A percentile compares a stretch with the other conserved stretches of the same genome.
Evolutionary conservation across 64 coral and sea anemone genomes (phyloP).

Genomic region (Dendronephthya gigantea): DNA sequence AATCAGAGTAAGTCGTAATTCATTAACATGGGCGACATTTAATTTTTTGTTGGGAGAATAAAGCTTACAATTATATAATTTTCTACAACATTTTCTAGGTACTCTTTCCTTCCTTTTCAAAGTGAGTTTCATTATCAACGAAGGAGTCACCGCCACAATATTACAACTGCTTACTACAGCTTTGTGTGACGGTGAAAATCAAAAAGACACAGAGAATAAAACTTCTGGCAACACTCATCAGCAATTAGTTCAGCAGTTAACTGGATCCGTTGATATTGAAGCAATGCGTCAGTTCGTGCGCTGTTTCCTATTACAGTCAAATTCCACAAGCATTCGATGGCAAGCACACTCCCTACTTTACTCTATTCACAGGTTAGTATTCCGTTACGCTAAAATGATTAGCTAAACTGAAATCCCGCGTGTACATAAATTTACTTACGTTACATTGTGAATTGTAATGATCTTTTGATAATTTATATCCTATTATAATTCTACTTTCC

Average conservation of each 20-base stretch:
- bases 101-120: constrained; percentile 72
- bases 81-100: constrained; percentile 30
- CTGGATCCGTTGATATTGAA: constrained; percentile 53
- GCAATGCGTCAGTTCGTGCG: constrained; percentile 75
- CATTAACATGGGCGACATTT: no score
- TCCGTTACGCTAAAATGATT: no score
- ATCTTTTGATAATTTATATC: no score
- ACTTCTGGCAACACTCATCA: constrained; percentile 5
- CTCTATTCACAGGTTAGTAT: constrained; percentile 82
- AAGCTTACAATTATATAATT: no score
- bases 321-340: constrained; percentile 88
- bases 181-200: constrained; percentile 27
- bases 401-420: no score
- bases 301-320: constrained; percentile 90
- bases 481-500: no score
- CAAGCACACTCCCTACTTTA: constrained; percentile 79
- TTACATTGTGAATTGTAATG: no score
- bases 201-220: constrained; percentile 39
- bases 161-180: constrained; percentile 81
- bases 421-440: no score
- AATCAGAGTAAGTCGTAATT: constrained; percentile 47
- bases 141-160: constrained; percentile 93
- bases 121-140: constrained; percentile 84
- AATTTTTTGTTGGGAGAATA: no score
- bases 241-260: constrained; percentile 66